Evolutionary conservation across 2,113 vertebrate genomes (phyloP), one percentile per base, ranked within the genome.

Genomic region (Caretta caretta): DNA sequence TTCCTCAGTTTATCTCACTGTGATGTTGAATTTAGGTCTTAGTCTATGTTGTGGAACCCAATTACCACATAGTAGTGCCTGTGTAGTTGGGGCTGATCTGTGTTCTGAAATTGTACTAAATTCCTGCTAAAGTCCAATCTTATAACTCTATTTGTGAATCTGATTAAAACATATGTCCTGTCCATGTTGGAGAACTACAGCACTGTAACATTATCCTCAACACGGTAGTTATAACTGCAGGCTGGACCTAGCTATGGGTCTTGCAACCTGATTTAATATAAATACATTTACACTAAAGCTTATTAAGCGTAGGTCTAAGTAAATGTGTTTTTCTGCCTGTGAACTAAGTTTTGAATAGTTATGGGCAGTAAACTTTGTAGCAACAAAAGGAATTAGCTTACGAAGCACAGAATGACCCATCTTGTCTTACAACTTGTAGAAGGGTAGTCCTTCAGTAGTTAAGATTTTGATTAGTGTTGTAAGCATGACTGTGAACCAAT

Each of bases 11-110:
- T 79, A 54, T 69, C 0, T 0, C 57, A 24, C 27, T 75, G 2
- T 4, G 4, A 12, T 90, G 12, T 62, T 62, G 11, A 62, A 31
- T 62, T 62, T 6, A 62, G 11, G 57, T 62, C 12, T 62, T n/a
- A 35, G 62, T 69, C 90, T 79, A 93, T 92, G 78, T 24, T 84
- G 87, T 90, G 84, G 22, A 92, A 65, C 49, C 20, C 56, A 22
- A 20, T 51, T 90, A 54, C 53, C 86, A 1, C 7, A 2, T 49
- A 20, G 59, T 50, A 79, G 8, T 17, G 80, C 53, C 59, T 88
- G 9, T 82, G 84, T 57, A 65, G 53, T 56, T 78, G 49, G 22
- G 25, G 38, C 25, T 90, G 35, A 69, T n/a, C 35, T n/a, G 35
- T 54, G 27, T 85, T 93, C 51, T 62, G 90, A 16, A 69, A 69